Percentiles rank a stretch among this genome's conserved stretches.
Evolutionary conservation across 2,888 invertebrate species (phyloP).

Genomic region (Macrophya alboannulata): DNA sequence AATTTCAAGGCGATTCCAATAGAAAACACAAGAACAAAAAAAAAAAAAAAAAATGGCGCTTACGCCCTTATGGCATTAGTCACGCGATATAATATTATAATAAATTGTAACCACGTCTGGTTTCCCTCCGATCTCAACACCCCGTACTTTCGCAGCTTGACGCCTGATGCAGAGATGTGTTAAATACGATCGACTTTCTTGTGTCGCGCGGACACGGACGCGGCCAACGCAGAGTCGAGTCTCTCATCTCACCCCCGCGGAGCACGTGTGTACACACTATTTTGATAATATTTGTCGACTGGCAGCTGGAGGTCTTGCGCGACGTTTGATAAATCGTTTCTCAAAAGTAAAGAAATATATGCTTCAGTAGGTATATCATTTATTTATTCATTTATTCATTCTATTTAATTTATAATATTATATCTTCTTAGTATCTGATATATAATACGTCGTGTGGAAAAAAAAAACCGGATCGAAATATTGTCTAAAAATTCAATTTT

Average conservation of each 20-base stretch:
- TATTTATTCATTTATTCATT: neutral
- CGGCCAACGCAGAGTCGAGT: constrained; percentile 21
- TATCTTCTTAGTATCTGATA: no score
- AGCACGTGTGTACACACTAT: constrained; percentile 25
- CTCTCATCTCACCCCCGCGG: constrained; percentile 28
- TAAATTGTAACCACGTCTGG: neutral
- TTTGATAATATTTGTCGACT: constrained; percentile 35
- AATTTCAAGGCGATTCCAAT: no score
- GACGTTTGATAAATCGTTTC: neutral
- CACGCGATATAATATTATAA: neutral
- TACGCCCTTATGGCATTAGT: no score
- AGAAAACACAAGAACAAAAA: no score
- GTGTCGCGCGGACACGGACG: neutral
- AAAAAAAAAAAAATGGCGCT: no score
- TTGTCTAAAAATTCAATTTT: neutral
- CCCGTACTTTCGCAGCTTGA: constrained; percentile 38
- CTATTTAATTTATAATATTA: no score
- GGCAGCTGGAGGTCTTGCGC: constrained; percentile 40
- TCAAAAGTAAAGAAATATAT: neutral
- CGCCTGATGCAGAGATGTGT: neutral
- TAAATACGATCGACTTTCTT: neutral
- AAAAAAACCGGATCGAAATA: no score
- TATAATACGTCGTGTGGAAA: no score
- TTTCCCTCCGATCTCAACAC: constrained; percentile 8
- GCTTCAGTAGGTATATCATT: no score